A percentile compares a stretch with the other conserved stretches of the same genome.
These are phyloP conservation scores for Hirtodrosophila cameraria DNA, from an alignment of 2,888 invertebrate genomes.

Conservation along the genomic window DNA sequence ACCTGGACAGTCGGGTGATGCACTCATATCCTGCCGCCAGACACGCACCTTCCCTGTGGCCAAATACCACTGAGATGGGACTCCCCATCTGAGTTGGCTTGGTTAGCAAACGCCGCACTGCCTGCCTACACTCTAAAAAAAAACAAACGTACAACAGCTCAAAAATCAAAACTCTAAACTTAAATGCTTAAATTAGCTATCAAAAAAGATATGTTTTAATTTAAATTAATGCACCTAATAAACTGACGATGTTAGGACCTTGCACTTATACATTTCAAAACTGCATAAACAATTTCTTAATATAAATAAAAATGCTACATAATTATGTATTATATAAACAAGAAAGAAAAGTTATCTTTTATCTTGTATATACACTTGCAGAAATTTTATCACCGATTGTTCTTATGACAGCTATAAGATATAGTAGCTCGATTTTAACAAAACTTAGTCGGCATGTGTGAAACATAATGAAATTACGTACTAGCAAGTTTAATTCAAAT, in stretches of 20 bases:
- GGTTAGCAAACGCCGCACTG: constrained; percentile 60
- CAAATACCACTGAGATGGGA: constrained; percentile 73
- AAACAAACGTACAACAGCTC: too few species aligned
- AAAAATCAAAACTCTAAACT: constrained; percentile 1
- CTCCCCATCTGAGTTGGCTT: constrained; percentile 2
- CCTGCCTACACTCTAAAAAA: constrained; percentile 48
- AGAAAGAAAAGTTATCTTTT: too few species aligned
- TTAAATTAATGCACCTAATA: constrained; percentile 39
- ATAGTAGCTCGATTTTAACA: too few species aligned
- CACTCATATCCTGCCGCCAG: constrained; percentile 86
- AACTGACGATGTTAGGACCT: constrained; percentile 21
- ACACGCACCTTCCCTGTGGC: constrained; percentile 82
- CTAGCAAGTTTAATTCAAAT: too few species aligned
- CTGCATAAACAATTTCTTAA: constrained; percentile 13
- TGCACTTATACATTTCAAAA: constrained; percentile 17
- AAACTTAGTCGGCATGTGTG: too few species aligned
- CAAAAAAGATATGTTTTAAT: neutral
- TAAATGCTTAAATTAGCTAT: constrained; percentile 6
- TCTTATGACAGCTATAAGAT: too few species aligned
- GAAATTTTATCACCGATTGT: too few species aligned
- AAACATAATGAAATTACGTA: too few species aligned
- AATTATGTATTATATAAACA: constrained; percentile 18
- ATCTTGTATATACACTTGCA: too few species aligned
- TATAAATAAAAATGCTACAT: constrained; percentile 26
- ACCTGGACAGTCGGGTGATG: constrained; percentile 87